Conservation (phyloP, 2,888 invertebrate species). For the Notodromas monacha region DNA sequence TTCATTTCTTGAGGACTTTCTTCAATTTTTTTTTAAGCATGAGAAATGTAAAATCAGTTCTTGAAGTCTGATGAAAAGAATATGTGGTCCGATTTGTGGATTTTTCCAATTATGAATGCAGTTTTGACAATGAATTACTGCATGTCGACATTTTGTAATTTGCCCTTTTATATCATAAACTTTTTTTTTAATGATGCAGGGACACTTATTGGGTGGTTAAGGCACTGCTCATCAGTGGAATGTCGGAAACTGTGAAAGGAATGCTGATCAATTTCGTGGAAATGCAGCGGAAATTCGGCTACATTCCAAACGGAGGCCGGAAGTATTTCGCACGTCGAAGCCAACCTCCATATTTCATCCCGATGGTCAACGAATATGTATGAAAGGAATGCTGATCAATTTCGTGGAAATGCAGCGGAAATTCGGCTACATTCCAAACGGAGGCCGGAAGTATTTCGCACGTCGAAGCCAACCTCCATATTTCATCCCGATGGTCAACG, state of each 20-base stretch:
- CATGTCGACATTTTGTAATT: too few relatives aligned
- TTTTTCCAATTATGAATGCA: too few relatives aligned
- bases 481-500: slow-evolving; percentile 31
- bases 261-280: slow-evolving; percentile 57
- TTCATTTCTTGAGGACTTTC: too few relatives aligned
- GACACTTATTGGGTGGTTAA: slow-evolving; percentile 76
- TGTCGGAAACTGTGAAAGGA: slow-evolving; percentile 38
- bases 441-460: slow-evolving; percentile 60
- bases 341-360: slow-evolving; percentile 20
- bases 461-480: slow-evolving; percentile 20
- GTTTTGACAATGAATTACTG: too few relatives aligned
- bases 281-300: slow-evolving; percentile 39
- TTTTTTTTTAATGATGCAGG: too few relatives aligned
- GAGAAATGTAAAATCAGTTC: too few relatives aligned
- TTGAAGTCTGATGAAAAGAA: too few relatives aligned
- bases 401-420: slow-evolving; percentile 42
- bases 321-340: slow-evolving; percentile 34
- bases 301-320: slow-evolving; percentile 66
- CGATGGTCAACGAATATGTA: slow-evolving; percentile 42
- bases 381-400: slow-evolving; percentile 46
- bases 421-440: slow-evolving; percentile 59
- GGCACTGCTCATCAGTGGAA: slow-evolving; percentile 50
- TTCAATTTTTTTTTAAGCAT: too few relatives aligned
- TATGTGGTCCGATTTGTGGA: too few relatives aligned
- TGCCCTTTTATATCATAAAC: too few relatives aligned